phyloP scores from a whole-genome alignment of 1,140 invertebrate species.

The Bradynema listronoti region DNA sequence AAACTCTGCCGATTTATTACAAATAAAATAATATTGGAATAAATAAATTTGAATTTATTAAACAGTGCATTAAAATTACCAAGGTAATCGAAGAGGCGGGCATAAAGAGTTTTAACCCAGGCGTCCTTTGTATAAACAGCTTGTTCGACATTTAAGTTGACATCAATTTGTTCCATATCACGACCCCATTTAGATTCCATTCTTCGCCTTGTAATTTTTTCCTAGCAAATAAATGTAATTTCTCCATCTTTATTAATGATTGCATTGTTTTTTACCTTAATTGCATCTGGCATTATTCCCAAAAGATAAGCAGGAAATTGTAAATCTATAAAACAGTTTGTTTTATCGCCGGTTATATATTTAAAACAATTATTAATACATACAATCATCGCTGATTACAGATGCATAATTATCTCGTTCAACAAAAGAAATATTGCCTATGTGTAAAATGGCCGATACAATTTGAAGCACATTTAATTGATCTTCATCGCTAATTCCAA shows the following conservation, averaged over 20 bases:
- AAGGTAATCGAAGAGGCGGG: conserved; percentile 68
- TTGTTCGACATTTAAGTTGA: conserved; percentile 67
- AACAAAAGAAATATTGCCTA: conserved; percentile 68
- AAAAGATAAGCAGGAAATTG: conserved; percentile 67
- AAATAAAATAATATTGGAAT: too few relatives aligned
- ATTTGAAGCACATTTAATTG: conserved; percentile 65
- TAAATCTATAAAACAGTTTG: conserved; percentile 62
- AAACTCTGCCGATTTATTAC: too few relatives aligned
- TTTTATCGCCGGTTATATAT: not conserved
- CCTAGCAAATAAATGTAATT: conserved; percentile 8
- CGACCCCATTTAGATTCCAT: conserved; percentile 73
- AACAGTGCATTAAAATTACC: conserved; percentile 59
- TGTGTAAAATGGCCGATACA: conserved; percentile 68
- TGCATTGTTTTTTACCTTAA: conserved; percentile 60
- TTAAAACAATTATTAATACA: conserved; percentile 50
- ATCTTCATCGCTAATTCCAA: conserved; percentile 64
- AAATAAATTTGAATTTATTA: too few relatives aligned
- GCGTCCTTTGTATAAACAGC: conserved; percentile 27
- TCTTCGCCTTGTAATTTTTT: conserved; percentile 61
- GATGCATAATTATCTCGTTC: conserved; percentile 67
- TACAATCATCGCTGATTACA: conserved; percentile 64
- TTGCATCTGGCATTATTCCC: conserved; percentile 63
- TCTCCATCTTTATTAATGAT: conserved; percentile 3
- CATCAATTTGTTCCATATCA: conserved; percentile 67
- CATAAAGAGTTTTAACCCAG: conserved; percentile 67